These are phyloP conservation scores for Anhinga rufa DNA, from an alignment of 2,113 vertebrate species.

Conservation along the genomic window DNA sequence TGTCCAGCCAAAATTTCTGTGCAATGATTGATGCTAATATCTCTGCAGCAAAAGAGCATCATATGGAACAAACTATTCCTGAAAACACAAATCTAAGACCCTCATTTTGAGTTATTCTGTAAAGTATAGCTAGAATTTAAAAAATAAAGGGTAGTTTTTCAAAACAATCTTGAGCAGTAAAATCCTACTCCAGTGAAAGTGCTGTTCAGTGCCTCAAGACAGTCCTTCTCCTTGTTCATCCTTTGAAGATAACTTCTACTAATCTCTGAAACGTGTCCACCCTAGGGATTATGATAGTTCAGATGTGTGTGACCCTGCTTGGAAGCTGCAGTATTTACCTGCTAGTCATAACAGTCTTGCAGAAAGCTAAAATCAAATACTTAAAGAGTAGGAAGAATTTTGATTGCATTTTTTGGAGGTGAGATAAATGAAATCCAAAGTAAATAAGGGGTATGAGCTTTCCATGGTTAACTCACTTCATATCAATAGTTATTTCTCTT, in stretches of 20 bases:
- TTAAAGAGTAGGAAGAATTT: slow-evolving; percentile 35
- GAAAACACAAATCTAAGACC: background rate
- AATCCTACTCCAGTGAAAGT: background rate
- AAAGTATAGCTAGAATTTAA: background rate
- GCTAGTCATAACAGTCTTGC: background rate
- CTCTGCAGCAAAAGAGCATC: background rate
- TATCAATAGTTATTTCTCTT: background rate
- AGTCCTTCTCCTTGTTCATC: background rate
- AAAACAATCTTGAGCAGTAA: background rate
- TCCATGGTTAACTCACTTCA: background rate
- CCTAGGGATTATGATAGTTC: slow-evolving; percentile 29
- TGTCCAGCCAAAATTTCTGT: background rate
- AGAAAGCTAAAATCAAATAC: slow-evolving; percentile 51
- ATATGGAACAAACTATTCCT: background rate
- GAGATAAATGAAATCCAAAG: slow-evolving; percentile 34
- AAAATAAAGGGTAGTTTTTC: background rate
- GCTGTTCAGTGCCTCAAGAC: background rate
- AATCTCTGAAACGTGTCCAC: background rate
- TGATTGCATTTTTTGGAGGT: slow-evolving; percentile 24
- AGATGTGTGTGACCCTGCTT: background rate
- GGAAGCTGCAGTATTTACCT: slow-evolving; percentile 15
- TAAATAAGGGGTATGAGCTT: background rate
- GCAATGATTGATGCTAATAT: background rate
- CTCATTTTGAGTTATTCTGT: background rate
- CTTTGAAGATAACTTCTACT: slow-evolving; percentile 1